These are phyloP conservation scores for Drosophila austrosaltans DNA, from an alignment of 2,888 invertebrate species.

Conservation along the genomic window DNA sequence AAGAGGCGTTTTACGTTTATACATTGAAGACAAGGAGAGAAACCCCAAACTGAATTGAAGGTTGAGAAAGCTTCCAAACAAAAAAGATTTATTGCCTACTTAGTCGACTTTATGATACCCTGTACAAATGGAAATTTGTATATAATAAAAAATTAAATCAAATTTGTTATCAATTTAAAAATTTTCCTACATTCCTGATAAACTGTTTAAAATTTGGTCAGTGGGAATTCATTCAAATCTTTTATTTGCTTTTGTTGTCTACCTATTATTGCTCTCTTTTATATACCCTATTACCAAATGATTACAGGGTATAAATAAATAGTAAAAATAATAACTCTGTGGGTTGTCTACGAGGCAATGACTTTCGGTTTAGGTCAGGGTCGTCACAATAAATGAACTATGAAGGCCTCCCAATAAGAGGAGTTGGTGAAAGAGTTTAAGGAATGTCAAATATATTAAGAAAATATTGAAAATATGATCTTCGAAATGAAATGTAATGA, in stretches of 20 bases:
- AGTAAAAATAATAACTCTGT: constrained; percentile 4
- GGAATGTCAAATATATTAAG: neutral
- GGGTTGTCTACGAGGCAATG: constrained; percentile 28
- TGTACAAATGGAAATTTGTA: too few species aligned
- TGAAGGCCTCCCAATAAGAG: neutral
- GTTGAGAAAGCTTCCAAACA: constrained; percentile 9
- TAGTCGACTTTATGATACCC: neutral
- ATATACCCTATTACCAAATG: neutral
- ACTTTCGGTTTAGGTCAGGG: constrained; percentile 26
- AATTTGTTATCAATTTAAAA: neutral
- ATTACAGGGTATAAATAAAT: neutral
- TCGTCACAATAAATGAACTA: constrained; percentile 8
- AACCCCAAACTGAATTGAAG: constrained; percentile 7
- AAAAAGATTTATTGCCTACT: neutral
- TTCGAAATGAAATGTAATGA: too few species aligned
- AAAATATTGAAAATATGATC: neutral
- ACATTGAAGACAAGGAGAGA: constrained; percentile 4
- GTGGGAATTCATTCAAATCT: too few species aligned
- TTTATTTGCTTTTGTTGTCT: neutral
- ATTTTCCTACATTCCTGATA: too few species aligned
- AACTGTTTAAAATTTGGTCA: too few species aligned
- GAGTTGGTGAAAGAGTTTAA: neutral
- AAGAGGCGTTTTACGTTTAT: constrained; percentile 18
- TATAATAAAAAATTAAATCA: neutral
- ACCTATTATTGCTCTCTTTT: neutral